phyloP scores from a whole-genome alignment of 1,140 invertebrate genomes.

The Yoshiicerus persimilis region DNA sequence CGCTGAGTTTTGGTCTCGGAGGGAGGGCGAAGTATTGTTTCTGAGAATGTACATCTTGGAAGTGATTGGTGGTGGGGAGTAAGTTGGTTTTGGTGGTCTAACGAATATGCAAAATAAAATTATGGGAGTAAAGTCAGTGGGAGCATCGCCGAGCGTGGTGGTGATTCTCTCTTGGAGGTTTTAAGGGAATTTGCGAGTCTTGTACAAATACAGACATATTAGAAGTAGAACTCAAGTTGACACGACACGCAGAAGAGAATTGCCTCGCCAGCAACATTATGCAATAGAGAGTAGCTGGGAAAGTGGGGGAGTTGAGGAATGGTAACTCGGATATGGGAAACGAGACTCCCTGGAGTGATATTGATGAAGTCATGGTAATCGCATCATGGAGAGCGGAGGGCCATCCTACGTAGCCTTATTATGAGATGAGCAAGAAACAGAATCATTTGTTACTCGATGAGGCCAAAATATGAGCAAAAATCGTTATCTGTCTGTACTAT shows the following conservation, averaged over 20 bases:
- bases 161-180: neutral
- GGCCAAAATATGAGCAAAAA: constrained; percentile 35
- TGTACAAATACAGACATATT: neutral
- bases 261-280: neutral
- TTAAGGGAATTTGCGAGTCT: neutral
- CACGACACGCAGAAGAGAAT: neutral
- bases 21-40: too few species aligned
- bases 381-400: constrained; percentile 7
- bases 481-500: constrained; percentile 30
- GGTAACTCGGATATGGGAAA: neutral
- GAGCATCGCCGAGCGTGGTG: neutral
- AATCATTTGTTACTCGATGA: constrained; percentile 35
- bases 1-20: too few species aligned
- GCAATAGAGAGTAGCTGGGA: neutral
- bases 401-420: constrained; percentile 9
- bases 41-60: neutral
- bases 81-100: neutral
- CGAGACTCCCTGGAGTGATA: constrained; percentile 32
- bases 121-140: neutral
- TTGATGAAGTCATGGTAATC: constrained; percentile 43
- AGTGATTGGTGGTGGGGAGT: neutral
- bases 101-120: neutral
- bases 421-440: constrained; percentile 26
- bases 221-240: neutral
- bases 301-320: neutral